Conservation (phyloP, 2,888 invertebrate genomes). For the Synergus japonicus region DNA sequence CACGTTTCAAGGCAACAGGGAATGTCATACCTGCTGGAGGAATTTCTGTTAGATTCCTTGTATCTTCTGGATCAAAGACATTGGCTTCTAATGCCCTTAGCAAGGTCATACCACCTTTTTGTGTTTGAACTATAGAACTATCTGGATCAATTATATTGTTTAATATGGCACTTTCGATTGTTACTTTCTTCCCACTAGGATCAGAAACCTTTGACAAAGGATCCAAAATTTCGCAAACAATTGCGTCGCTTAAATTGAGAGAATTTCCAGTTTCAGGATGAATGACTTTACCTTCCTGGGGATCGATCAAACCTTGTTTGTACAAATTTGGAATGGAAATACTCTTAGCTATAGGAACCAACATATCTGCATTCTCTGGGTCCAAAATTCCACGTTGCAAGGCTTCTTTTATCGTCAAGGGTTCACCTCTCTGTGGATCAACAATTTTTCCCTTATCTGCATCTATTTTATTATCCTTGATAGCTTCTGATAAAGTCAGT, state of each 20-base stretch:
- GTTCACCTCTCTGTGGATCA: constrained; percentile 90
- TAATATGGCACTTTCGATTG: constrained; percentile 87
- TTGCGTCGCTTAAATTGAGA: constrained; percentile 89
- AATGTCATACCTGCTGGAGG: constrained; percentile 92
- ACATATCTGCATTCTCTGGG: constrained; percentile 85
- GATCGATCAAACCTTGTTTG: constrained; percentile 91
- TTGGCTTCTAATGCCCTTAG: constrained; percentile 85
- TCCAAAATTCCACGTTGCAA: constrained; percentile 90
- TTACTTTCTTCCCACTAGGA: constrained; percentile 82
- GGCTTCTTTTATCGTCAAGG: constrained; percentile 90
- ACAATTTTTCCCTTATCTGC: constrained; percentile 87
- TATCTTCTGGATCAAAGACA: constrained; percentile 80
- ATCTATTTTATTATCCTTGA: constrained; percentile 85
- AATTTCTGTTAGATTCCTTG: constrained; percentile 77
- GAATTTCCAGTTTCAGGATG: constrained; percentile 92
- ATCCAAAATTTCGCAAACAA: constrained; percentile 93
- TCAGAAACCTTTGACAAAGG: constrained; percentile 85
- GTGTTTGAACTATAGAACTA: constrained; percentile 82
- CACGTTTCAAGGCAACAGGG: constrained; percentile 86
- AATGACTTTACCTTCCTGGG: constrained; percentile 85
- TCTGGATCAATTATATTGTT: constrained; percentile 85
- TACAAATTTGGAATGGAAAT: constrained; percentile 90
- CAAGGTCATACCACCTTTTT: constrained; percentile 82
- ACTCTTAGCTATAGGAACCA: constrained; percentile 89
- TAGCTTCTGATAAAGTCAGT: constrained; percentile 86